Percentiles rank a stretch among this genome's conserved stretches.
Evolutionary conservation across 2,888 invertebrate species (phyloP).

Genomic region (Neoascia interrupta): DNA sequence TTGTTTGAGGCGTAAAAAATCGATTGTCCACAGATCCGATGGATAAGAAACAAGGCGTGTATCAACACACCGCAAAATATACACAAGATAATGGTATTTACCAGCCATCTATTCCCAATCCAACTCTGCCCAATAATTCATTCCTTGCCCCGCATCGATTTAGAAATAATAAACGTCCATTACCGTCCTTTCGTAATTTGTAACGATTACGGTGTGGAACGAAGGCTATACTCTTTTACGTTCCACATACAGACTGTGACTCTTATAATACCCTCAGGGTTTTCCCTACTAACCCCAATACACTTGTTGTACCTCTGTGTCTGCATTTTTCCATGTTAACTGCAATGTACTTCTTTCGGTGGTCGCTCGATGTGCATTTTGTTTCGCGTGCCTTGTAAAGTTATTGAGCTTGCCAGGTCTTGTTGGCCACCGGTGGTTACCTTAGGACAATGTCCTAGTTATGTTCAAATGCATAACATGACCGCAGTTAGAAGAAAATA

Average conservation of each 20-base stretch:
- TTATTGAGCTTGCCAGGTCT: slow-evolving; percentile 10
- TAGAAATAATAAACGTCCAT: slow-evolving; percentile 44
- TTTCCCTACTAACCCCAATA: slow-evolving; percentile 41
- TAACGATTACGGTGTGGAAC: slow-evolving; percentile 28
- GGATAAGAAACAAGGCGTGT: slow-evolving; percentile 24
- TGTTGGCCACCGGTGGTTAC: slow-evolving; percentile 54
- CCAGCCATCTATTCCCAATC: neutral
- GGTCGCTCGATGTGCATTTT: slow-evolving; percentile 52
- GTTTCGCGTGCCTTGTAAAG: no score
- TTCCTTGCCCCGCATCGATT: slow-evolving; percentile 44
- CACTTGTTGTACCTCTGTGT: slow-evolving; percentile 59
- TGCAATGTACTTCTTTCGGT: slow-evolving; percentile 34
- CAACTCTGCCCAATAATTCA: slow-evolving; percentile 23
- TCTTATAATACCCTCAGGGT: no score
- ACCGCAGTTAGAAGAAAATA: no score
- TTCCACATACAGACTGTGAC: slow-evolving; percentile 11
- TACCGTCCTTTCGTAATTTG: slow-evolving; percentile 3
- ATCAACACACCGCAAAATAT: slow-evolving; percentile 8
- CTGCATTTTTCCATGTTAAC: slow-evolving; percentile 34
- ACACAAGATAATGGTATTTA: slow-evolving; percentile 13
- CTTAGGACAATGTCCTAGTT: slow-evolving; percentile 70
- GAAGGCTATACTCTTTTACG: neutral
- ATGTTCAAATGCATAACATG: slow-evolving; percentile 60
- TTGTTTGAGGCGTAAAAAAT: no score
- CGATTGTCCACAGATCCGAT: slow-evolving; percentile 8